Conservation (phyloP, 2,113 vertebrate genomes). For the Sebastes fasciatus region DNA sequence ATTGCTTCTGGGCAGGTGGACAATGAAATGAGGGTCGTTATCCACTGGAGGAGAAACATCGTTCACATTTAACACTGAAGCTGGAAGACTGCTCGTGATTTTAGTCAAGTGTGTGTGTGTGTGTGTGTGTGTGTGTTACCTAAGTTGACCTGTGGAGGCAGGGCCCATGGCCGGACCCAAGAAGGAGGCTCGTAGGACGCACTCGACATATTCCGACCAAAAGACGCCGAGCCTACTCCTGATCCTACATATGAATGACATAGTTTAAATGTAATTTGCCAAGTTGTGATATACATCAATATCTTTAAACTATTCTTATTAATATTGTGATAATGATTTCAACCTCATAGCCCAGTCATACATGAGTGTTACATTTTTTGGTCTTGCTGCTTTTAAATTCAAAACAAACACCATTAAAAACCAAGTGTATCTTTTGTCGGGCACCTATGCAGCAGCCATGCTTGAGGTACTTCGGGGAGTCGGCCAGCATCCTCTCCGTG, state of each 20-base stretch:
- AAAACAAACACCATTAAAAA: no score
- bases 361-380: no score
- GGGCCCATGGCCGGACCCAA: constrained; percentile 62
- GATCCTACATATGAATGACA: background rate
- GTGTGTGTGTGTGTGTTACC: constrained; percentile 67
- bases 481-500: constrained; percentile 91
- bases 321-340: no score
- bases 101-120: background rate
- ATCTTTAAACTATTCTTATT: no score
- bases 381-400: no score
- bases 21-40: constrained; percentile 96
- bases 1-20: constrained; percentile 89
- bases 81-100: background rate
- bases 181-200: constrained; percentile 66
- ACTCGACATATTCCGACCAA: background rate
- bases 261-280: background rate
- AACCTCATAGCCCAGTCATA: no score
- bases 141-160: constrained; percentile 47
- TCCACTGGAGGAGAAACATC: constrained; percentile 87
- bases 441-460: constrained; percentile 90
- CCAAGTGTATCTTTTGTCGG: background rate
- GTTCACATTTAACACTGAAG: background rate
- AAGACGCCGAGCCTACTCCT: rapidly evolving
- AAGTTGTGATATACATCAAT: no score
- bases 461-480: constrained; percentile 89